These are phyloP conservation scores for Pelmatolapia mariae DNA, from an alignment of 2,113 vertebrate species.

Conservation along the genomic window DNA sequence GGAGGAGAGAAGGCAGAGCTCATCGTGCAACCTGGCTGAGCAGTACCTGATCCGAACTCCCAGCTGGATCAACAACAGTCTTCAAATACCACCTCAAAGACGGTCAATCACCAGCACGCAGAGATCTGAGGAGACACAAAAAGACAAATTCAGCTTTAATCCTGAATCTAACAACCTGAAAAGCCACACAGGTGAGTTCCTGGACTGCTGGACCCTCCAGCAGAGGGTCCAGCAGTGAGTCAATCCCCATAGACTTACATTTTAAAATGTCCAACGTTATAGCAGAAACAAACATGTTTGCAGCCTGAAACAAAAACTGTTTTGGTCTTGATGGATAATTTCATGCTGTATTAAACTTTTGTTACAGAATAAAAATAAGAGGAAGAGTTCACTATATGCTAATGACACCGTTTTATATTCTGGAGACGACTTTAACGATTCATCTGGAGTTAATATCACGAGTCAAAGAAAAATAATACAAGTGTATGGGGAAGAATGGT, in stretches of 20 bases:
- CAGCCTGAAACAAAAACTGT: not conserved
- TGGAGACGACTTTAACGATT: not conserved
- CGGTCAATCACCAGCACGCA: not conserved
- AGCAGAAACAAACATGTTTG: not conserved
- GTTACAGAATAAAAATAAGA: not conserved
- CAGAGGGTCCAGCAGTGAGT: not conserved
- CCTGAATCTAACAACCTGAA: accelerated
- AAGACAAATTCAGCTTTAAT: not conserved
- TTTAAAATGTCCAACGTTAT: not conserved
- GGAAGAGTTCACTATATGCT: not conserved
- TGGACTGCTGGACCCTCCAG: no score
- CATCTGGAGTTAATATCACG: not conserved
- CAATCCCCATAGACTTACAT: not conserved
- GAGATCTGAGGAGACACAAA: not conserved
- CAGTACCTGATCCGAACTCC: not conserved
- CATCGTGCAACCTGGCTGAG: not conserved
- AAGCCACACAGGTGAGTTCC: not conserved
- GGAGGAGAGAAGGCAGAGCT: not conserved
- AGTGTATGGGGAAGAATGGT: not conserved
- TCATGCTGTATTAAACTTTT: not conserved
- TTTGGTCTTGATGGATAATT: not conserved
- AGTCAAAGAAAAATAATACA: not conserved
- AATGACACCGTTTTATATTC: not conserved
- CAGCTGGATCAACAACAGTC: not conserved
- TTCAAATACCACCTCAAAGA: not conserved